These are phyloP conservation scores for Nephrotoma appendiculata DNA, from an alignment of 2,888 invertebrate genomes.

Conservation along the genomic window DNA sequence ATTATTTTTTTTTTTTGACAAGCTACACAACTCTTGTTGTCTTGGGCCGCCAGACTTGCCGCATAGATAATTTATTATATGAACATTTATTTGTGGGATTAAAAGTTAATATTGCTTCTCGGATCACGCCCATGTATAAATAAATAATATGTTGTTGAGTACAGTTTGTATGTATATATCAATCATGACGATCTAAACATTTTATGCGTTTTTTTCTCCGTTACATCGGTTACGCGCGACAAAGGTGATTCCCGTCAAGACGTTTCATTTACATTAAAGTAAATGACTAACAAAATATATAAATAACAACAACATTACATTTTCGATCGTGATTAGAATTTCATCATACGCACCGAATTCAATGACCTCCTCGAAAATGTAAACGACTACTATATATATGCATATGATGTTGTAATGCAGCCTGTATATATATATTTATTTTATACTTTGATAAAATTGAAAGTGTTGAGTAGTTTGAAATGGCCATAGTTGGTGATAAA, in stretches of 20 bases:
- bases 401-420: neutral
- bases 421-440: neutral
- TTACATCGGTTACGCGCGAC: neutral
- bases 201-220: neutral
- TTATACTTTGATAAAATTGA: neutral
- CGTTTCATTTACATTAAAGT: neutral
- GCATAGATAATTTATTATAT: neutral
- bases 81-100: neutral
- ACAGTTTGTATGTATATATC: neutral
- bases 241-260: neutral
- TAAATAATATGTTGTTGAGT: neutral
- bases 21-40: too few relatives aligned
- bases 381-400: neutral
- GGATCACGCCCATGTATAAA: neutral
- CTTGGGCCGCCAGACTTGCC: too few relatives aligned
- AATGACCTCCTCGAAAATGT: neutral
- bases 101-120: neutral
- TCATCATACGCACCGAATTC: neutral
- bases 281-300: neutral
- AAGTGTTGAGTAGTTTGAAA: neutral
- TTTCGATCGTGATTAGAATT: neutral
- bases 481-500: neutral
- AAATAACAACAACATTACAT: neutral
- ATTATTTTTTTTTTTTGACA: too few relatives aligned
- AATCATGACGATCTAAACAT: neutral